Percentiles rank a stretch among this genome's conserved stretches.
phyloP scores from a whole-genome alignment of 1,140 invertebrate species.

The Nephotettix cincticeps region DNA sequence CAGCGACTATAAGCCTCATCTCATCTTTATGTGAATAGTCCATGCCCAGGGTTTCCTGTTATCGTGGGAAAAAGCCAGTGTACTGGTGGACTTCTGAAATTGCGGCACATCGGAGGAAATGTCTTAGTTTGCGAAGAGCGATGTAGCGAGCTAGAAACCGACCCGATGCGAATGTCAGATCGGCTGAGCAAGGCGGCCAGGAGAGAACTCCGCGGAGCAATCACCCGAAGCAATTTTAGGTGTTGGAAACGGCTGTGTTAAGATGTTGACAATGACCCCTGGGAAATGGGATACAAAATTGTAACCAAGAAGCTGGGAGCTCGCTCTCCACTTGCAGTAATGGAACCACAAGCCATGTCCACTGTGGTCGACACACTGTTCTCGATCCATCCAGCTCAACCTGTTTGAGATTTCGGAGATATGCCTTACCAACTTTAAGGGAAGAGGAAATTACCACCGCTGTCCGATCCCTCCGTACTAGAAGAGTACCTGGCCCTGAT shows the following conservation, averaged over 20 bases:
- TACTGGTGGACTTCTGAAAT: too few species aligned
- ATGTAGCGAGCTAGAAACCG: too few species aligned
- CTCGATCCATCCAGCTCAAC: neutral
- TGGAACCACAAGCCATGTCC: too few species aligned
- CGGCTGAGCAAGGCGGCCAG: neutral
- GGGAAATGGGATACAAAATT: too few species aligned
- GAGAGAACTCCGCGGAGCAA: neutral
- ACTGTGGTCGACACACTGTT: neutral
- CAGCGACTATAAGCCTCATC: neutral
- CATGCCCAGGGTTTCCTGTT: neutral
- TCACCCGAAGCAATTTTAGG: neutral
- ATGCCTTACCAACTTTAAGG: neutral
- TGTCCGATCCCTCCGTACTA: too few species aligned
- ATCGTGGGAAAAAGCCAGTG: neutral
- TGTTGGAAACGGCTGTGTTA: neutral
- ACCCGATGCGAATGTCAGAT: neutral
- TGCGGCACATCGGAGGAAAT: too few species aligned
- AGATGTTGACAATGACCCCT: too few species aligned
- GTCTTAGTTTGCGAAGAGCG: too few species aligned
- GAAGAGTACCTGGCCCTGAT: too few species aligned
- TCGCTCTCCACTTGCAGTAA: too few species aligned
- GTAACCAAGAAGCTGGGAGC: too few species aligned
- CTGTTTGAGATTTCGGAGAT: neutral
- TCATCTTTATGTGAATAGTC: neutral
- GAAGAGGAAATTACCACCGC: neutral